These are phyloP conservation scores for Epirrita christyi DNA, from an alignment of 2,888 invertebrate genomes.

Conservation along the genomic window DNA sequence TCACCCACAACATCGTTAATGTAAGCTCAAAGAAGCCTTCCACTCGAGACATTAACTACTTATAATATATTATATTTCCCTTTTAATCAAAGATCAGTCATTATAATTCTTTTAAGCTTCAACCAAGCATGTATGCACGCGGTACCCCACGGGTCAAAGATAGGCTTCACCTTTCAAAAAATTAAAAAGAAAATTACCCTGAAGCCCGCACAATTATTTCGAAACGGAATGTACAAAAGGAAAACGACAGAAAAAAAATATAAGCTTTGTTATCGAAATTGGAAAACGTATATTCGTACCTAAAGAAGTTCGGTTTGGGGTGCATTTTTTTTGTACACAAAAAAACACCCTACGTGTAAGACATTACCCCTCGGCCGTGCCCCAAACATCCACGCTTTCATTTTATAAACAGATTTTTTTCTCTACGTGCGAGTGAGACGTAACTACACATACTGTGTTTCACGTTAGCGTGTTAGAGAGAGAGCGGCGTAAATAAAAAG, in stretches of 20 bases:
- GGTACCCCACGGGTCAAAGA: constrained; percentile 52
- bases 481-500: constrained; percentile 75
- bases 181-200: constrained; percentile 58
- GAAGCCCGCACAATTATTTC: constrained; percentile 72
- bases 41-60: constrained; percentile 50
- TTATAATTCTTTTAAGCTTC: constrained; percentile 43
- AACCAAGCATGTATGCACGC: constrained; percentile 61
- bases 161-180: constrained; percentile 48
- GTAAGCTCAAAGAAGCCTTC: constrained; percentile 26
- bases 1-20: background rate
- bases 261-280: constrained; percentile 83
- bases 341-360: constrained; percentile 79
- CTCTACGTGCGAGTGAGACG: constrained; percentile 65
- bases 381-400: constrained; percentile 72
- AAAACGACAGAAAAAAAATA: constrained; percentile 62
- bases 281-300: constrained; percentile 73
- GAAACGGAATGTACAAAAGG: constrained; percentile 55
- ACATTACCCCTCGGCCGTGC: constrained; percentile 75
- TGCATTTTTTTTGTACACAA: constrained; percentile 78
- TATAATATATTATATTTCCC: constrained; percentile 53
- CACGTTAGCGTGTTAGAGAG: constrained; percentile 49
- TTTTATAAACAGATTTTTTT: constrained; percentile 83
- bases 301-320: constrained; percentile 74
- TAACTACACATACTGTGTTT: constrained; percentile 37
- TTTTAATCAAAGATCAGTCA: constrained; percentile 49